Percentiles rank a stretch among this genome's conserved stretches.
Evolutionary conservation across 2,888 invertebrate genomes (phyloP).

Genomic region (Leptopilina myrica): DNA sequence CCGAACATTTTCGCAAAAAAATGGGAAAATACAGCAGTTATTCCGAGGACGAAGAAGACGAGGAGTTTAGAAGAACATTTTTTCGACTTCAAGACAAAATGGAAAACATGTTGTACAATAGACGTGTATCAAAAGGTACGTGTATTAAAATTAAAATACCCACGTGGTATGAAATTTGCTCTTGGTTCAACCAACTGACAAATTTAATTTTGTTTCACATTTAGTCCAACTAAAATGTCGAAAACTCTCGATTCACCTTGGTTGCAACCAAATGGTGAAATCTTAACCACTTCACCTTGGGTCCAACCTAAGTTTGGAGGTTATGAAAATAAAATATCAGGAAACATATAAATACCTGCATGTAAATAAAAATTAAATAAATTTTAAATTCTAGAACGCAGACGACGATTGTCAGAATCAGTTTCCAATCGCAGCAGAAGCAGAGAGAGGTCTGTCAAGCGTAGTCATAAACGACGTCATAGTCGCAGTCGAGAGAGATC

Average conservation of each 20-base stretch:
- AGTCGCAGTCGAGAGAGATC: slow-evolving; percentile 1
- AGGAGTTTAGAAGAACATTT: not conserved
- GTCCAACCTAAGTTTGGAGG: slow-evolving; percentile 6
- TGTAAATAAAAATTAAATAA: not conserved
- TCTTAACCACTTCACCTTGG: not conserved
- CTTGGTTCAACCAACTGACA: not conserved
- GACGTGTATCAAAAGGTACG: not conserved
- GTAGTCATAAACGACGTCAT: slow-evolving; percentile 1
- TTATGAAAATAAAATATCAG: not conserved
- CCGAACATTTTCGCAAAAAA: not conserved
- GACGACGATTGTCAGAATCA: not conserved
- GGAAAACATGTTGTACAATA: not conserved
- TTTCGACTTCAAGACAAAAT: not conserved
- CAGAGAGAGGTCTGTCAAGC: not conserved
- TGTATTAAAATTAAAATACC: not conserved
- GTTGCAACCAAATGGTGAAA: not conserved
- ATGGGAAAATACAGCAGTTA: not conserved
- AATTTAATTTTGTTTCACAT: slow-evolving; percentile 1
- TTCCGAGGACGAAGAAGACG: not conserved
- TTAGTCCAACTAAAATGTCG: slow-evolving; percentile 1
- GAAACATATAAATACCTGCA: not conserved
- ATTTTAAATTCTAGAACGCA: not conserved
- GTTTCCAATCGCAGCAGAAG: not conserved
- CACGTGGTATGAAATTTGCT: not conserved
- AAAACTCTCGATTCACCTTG: not conserved